Evolutionary conservation across 2,888 invertebrate genomes (phyloP).

Genomic region (Scaptomyza parva): DNA sequence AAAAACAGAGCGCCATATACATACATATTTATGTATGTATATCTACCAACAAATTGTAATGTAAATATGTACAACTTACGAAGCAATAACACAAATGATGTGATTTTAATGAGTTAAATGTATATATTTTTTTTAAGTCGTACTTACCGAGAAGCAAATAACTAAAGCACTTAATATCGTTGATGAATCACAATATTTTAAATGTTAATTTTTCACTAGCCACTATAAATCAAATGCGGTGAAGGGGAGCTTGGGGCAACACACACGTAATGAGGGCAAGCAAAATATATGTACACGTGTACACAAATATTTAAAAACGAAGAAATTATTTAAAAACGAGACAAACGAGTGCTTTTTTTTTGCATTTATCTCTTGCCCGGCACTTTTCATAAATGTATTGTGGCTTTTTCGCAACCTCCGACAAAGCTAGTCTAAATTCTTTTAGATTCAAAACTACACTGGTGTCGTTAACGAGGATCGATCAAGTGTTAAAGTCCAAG

Average conservation of each 20-base stretch:
- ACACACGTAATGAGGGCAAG: constrained; percentile 34
- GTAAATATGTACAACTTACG: constrained; percentile 1
- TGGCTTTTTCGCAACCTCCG: constrained; percentile 12
- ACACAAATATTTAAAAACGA: constrained; percentile 58
- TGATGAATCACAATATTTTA: constrained; percentile 15
- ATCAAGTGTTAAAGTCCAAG: not conserved
- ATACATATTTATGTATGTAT: constrained; percentile 5
- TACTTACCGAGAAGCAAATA: constrained; percentile 20
- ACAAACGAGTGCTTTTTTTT: constrained; percentile 40
- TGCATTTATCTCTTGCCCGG: constrained; percentile 21
- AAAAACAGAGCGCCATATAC: constrained; percentile 3
- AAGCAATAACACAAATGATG: not conserved
- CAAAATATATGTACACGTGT: constrained; percentile 44
- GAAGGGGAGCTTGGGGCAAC: constrained; percentile 26
- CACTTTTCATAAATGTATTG: constrained; percentile 14
- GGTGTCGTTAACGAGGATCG: constrained; percentile 23
- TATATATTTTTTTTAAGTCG: not conserved
- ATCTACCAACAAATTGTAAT: not conserved
- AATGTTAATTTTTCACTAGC: constrained; percentile 15
- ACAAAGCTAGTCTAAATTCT: constrained; percentile 9
- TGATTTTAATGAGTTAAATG: not conserved
- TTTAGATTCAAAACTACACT: constrained; percentile 18
- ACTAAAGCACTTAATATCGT: constrained; percentile 16
- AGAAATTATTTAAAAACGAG: constrained; percentile 54
- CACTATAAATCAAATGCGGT: constrained; percentile 17